Conservation (phyloP, 2,797 vertebrate genomes). For the Chelonia mydas region DNA sequence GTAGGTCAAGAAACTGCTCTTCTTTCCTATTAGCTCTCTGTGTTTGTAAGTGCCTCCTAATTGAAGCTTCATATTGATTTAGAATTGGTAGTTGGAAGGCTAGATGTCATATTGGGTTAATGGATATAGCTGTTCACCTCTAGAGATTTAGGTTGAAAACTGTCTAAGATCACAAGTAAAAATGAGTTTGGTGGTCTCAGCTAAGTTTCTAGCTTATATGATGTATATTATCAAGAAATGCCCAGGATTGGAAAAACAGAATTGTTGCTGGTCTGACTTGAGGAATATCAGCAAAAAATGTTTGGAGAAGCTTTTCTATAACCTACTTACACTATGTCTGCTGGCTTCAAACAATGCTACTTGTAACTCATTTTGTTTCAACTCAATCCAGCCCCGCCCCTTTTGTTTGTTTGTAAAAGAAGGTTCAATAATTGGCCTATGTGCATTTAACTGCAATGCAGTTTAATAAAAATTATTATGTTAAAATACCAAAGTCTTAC, state of each 20-base stretch:
- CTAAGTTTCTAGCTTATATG: not conserved
- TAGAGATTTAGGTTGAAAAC: slow-evolving; percentile 40
- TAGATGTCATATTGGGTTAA: slow-evolving; percentile 53
- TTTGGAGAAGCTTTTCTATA: not conserved
- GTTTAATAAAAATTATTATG: not conserved
- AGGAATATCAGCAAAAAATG: not conserved
- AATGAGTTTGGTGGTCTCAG: not conserved
- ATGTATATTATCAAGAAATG: not conserved
- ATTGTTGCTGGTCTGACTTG: not conserved
- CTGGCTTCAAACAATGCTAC: not conserved
- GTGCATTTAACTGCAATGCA: not conserved
- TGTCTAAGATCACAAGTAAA: slow-evolving; percentile 27
- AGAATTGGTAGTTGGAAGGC: slow-evolving; percentile 42
- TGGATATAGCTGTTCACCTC: slow-evolving; percentile 21
- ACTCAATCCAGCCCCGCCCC: not conserved
- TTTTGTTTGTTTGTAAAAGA: not conserved
- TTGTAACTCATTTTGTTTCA: not conserved
- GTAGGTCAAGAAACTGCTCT: slow-evolving; percentile 45
- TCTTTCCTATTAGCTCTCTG: slow-evolving; percentile 39
- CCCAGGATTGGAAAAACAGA: not conserved
- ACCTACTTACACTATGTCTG: not conserved
- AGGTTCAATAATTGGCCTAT: not conserved
- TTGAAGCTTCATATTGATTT: slow-evolving; percentile 60
- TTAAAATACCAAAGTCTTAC: not conserved
- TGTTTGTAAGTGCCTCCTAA: slow-evolving; percentile 46